Conservation (phyloP, 2,888 invertebrate species). For the Leptinotarsa peninsularis region DNA sequence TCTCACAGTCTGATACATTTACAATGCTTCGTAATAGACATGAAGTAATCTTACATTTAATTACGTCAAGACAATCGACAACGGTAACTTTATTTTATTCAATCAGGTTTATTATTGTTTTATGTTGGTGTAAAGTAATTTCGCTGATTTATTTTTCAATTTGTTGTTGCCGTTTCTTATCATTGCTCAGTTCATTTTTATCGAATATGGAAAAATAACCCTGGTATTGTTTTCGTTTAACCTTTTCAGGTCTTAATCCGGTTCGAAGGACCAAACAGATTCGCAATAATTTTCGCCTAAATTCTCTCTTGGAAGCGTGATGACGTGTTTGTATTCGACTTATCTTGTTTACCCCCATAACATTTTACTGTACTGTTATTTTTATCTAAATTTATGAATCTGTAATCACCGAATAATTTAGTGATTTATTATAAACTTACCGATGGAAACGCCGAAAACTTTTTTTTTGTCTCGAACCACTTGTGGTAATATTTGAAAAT, state of each 20-base stretch:
- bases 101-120: constrained; percentile 8
- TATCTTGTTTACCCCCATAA: constrained; percentile 7
- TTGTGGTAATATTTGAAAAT: too few species aligned
- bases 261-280: neutral
- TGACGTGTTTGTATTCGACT: neutral
- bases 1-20: constrained; percentile 16
- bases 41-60: constrained; percentile 15
- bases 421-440: neutral
- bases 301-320: neutral
- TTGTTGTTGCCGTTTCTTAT: neutral
- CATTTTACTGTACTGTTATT: neutral
- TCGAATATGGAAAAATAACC: neutral
- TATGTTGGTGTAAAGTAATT: neutral
- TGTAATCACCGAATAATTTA: neutral
- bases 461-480: too few species aligned
- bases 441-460: too few species aligned
- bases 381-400: neutral
- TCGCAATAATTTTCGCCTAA: neutral
- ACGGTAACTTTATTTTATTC: constrained; percentile 37
- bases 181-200: neutral
- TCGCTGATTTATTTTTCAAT: constrained; percentile 9
- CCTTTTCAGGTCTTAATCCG: neutral
- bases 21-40: constrained; percentile 9
- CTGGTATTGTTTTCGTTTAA: neutral
- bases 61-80: constrained; percentile 35